Evolutionary conservation across 2,797 vertebrate genomes (phyloP), one percentile per base, ranked within the genome.

Genomic region (Rhabdomys pumilio): DNA sequence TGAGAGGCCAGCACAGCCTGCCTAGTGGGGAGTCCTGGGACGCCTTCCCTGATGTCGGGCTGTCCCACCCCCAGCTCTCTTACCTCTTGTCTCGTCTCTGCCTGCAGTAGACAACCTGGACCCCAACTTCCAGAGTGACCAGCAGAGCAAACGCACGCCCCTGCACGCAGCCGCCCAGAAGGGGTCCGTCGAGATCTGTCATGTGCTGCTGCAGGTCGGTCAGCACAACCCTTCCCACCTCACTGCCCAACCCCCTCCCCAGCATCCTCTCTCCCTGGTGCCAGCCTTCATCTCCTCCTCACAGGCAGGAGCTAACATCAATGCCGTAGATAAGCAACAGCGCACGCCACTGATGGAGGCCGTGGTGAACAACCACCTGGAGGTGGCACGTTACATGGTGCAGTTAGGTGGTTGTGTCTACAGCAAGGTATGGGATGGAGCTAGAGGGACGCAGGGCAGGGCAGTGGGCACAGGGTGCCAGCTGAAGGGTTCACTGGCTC

Each of bases 261-360:
- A 4, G 10, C 61, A 2, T 17, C 9, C 19, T 19, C 31, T 24
- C 14, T 24, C 38, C 34, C 31, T 17, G 47, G 67, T 85, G 3
- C 95, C 59, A 96, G 87, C 91, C 92, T 31, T 12, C 20, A 0
- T 15, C 41, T 14, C 34, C 3, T 65, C 22, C 17, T 38, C 0
- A 5, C 96, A 99, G 99, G 99, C 99, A 0, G 99, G 99, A 3
- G 99, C 99, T 95, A 99, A 99, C 61, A 98, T 99, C 91, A 99
- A 99, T 0, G 99, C 99, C 0, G 98, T 99, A 89, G 99, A 99
- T 98, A 99, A 99, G 96, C 98, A 99, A 57, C 97, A 98, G 84
- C 99, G 99, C 95, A 99, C 99, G 0, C 99, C 99, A 0, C 99
- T 99, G 90, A 97, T 99, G 98, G 99, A 99, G 91, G 99, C 99